Percentiles rank a stretch among this genome's conserved stretches.
Evolutionary conservation across 2,113 vertebrate species (phyloP).

Genomic region (Meriones unguiculatus): DNA sequence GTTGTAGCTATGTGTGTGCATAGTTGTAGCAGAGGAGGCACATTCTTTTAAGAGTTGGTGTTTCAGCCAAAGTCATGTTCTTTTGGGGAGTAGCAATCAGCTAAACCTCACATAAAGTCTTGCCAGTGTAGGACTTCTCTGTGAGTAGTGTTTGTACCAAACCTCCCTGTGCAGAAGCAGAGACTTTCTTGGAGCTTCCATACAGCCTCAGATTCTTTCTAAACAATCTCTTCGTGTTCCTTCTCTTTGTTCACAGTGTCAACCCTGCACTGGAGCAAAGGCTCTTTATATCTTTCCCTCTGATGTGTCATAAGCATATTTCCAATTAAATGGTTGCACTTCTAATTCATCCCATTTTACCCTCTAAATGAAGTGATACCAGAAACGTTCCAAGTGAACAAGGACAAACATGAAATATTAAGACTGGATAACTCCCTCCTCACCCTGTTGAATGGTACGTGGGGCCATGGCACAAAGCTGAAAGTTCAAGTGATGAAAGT

Average conservation of each 20-base stretch:
- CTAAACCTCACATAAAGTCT: neutral
- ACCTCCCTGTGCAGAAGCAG: accelerated
- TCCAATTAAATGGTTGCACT: neutral
- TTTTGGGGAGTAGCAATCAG: neutral
- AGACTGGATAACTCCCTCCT: neutral
- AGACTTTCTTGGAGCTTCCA: neutral
- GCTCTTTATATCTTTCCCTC: neutral
- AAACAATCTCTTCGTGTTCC: neutral
- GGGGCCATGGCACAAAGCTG: neutral
- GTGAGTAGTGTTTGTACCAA: neutral
- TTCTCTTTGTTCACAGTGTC: neutral
- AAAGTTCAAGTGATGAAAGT: neutral
- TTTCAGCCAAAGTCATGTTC: neutral
- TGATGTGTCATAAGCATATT: neutral
- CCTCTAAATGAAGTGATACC: neutral
- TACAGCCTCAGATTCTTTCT: neutral
- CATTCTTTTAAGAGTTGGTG: neutral
- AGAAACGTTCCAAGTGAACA: neutral
- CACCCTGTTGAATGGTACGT: neutral
- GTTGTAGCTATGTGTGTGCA: neutral
- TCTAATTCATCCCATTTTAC: neutral
- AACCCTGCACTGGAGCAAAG: neutral
- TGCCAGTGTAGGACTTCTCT: neutral
- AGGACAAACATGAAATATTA: neutral
- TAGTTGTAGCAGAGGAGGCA: neutral